These are phyloP conservation scores for Chaetodon trifasciatus DNA, from an alignment of 2,797 vertebrate genomes.

Conservation along the genomic window DNA sequence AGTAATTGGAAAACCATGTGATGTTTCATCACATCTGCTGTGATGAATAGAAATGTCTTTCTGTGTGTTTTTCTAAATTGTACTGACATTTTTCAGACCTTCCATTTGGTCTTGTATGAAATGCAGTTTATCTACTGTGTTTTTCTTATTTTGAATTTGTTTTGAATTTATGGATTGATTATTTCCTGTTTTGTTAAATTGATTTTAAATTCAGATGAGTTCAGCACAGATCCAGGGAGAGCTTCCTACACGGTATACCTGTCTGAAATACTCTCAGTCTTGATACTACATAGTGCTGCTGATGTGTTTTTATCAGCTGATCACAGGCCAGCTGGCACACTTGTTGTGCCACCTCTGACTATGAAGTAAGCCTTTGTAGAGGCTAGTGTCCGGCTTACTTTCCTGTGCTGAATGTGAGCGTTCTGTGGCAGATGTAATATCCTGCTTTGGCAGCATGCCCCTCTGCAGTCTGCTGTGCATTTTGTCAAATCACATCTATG, in stretches of 20 bases:
- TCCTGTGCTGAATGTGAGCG: not conserved
- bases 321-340: constrained; percentile 4
- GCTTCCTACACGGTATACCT: not conserved
- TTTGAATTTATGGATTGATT: too few species aligned
- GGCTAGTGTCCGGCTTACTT: not conserved
- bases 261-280: not conserved
- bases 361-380: not conserved
- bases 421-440: not conserved
- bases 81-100: not conserved
- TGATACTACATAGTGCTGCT: not conserved
- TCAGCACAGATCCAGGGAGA: not conserved
- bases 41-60: not conserved
- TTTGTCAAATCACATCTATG: constrained; percentile 3
- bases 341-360: not conserved
- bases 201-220: not conserved
- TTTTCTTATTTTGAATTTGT: not conserved
- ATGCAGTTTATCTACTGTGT: not conserved
- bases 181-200: not conserved
- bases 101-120: constrained; percentile 7
- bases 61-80: constrained; percentile 1
- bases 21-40: not conserved
- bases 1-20: not conserved
- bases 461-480: not conserved
- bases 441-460: not conserved
- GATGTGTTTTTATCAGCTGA: constrained; percentile 15